Evolutionary conservation across 30 jellyfish, hydroid and myxozoan genomes (phyloP), one percentile per base, ranked within the genome.

Genomic region (Pseudorhiza aurosa): DNA sequence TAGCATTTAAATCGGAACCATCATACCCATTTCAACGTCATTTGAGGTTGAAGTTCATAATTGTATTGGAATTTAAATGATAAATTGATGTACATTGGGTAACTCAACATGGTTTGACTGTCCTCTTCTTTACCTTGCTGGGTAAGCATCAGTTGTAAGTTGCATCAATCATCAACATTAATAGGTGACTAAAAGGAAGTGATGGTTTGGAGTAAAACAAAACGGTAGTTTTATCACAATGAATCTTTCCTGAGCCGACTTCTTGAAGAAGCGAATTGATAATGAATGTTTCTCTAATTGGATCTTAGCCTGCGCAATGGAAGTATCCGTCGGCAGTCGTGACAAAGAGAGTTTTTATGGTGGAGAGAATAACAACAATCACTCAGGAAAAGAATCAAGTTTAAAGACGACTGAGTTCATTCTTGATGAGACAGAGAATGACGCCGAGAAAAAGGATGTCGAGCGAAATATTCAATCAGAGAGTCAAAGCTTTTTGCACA

Each of bases 401-500:
- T 2, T 22, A 21, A 53, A n/a, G 4, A 21, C 36, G 37, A 12
- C 50, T 31, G 58, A 29, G 24, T 31, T 9, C 35, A 30, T 17
- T 64, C 36, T 9, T 31, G 31, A 33, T 35, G 77, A 32, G 35
- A 33, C 17, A 2, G 33, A 30, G 10, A 12, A 7, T 39, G 17
- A 7, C 5, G 57, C 12, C 2, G 4, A 21, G 19, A 64, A 30
- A 29, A 22, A 36, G 17, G 57, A 8, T 2, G 31, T 35, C 4
- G 77, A 1, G 51, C 35, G 17, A 14, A 9, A 15, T 33, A 39
- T 19, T 2, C 46, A 70, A 46, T 47, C 70, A 46, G 58, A 70
- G 25, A 36, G 68, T 9, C 46, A n/a, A 24, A 57, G 73, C 21
- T 77, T 62, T 51, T 63, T 77, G 2, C 77, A 45, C 19, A 44